Base-by-base conservation (phyloP, 2,113 vertebrate genomes). In the Anas platyrhynchos region DNA sequence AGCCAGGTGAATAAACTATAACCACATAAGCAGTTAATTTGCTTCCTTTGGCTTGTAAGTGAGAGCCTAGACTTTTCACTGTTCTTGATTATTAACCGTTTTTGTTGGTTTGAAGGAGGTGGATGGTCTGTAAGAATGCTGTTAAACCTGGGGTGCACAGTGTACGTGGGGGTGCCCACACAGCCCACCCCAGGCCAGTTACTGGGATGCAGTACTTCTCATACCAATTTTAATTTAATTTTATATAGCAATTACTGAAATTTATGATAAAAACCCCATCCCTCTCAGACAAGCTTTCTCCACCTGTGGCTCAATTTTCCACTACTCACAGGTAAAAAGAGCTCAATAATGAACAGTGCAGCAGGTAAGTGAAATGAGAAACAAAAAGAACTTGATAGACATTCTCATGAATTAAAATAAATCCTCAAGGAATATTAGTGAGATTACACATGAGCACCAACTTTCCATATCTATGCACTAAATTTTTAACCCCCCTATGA, bases 331-430 rank as follows among this genome's bases (percentile, higher is more conserved):
- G 58, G 20, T 1, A 1, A 41, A 69, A 92, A 63, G 21, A 41
- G 5, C 50, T 85, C 58, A 83, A 38, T 46, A 90, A 46, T 31
- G 59, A 91, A n/a, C 15, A 44, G 11, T 38, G 31, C 13, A 67
- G 31, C 26, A 85, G 46, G 50, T 3, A 34, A 73, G 23, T 29
- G 79, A 73, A 58, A 83, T 13, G 9, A 62, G 32, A 67, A 83
- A 66, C 7, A 44, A 82, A 87, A 14, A 0, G 3, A 54, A 29
- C 5, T 9, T 0, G 1, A 29, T 7, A 50, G 34, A 32, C 63
- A 80, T 95, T 80, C 14, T 77, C 22, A 75, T 20, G 11, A 48
- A 41, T 48, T 36, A 74, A 82, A 50, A 50, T 13, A 50, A 74
- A 43, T 23, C 50, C 36, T 66, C 7, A 48, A 21, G 44, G 15